phyloP scores from a whole-genome alignment of 2,888 invertebrate species.

The Machimus atricapillus region DNA sequence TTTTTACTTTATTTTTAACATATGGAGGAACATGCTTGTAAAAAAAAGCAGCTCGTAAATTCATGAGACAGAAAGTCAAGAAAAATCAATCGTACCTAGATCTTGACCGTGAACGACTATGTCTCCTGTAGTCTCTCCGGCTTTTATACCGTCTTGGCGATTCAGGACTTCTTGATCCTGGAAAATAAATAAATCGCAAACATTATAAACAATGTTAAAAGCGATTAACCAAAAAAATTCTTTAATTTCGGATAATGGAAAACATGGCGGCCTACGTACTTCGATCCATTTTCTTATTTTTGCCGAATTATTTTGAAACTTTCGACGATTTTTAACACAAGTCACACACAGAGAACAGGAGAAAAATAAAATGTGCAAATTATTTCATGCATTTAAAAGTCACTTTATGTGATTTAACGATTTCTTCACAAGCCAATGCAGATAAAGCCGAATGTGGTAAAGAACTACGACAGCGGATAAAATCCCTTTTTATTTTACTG shows the following conservation, averaged over 20 bases:
- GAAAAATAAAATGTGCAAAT: background rate
- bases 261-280: constrained; percentile 40
- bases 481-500: background rate
- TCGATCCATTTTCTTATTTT: constrained; percentile 35
- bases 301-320: background rate
- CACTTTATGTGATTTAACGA: background rate
- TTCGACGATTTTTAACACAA: background rate
- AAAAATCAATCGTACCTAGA: constrained; percentile 37
- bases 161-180: constrained; percentile 51
- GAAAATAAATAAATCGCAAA: background rate
- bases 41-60: background rate
- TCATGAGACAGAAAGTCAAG: background rate
- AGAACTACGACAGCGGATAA: background rate
- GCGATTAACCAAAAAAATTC: background rate
- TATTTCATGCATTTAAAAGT: background rate
- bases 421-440: background rate
- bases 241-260: background rate
- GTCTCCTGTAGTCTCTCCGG: constrained; percentile 54
- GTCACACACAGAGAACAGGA: background rate
- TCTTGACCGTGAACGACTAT: constrained; percentile 59
- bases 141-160: constrained; percentile 50
- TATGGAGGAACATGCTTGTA: background rate
- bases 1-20: background rate
- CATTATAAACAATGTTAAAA: background rate
- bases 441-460: background rate